Evolutionary conservation across 1,140 invertebrate genomes (phyloP).

Genomic region (Triops cancriformis): DNA sequence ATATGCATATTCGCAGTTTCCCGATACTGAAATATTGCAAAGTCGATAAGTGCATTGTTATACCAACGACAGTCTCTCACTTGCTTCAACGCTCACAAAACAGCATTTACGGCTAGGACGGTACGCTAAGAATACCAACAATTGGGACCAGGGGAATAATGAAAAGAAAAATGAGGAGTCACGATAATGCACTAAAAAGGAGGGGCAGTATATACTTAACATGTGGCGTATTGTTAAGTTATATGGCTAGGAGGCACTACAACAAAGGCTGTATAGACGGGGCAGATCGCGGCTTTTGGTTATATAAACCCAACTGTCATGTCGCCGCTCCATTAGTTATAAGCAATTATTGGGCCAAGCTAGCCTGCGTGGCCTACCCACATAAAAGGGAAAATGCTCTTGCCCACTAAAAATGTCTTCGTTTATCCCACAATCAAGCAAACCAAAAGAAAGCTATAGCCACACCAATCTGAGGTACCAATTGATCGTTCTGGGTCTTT

Average conservation of each 20-base stretch:
- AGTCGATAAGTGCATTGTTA: slow-evolving; percentile 1
- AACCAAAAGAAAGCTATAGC: background rate
- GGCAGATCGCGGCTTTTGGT: background rate
- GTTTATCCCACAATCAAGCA: background rate
- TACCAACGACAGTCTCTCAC: background rate
- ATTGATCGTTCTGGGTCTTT: background rate
- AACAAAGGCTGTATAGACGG: background rate
- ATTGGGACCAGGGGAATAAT: background rate
- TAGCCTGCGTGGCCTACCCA: background rate
- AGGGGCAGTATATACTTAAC: background rate
- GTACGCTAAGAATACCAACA: background rate
- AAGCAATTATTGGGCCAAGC: slow-evolving; percentile 9
- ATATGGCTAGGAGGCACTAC: background rate
- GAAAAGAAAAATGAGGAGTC: background rate
- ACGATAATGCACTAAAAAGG: slow-evolving; percentile 10
- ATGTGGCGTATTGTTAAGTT: slow-evolving; percentile 4
- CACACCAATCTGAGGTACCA: background rate
- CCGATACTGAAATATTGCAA: background rate
- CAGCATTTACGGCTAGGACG: background rate
- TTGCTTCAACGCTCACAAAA: background rate
- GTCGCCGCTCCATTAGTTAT: slow-evolving; percentile 9
- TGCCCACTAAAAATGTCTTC: background rate
- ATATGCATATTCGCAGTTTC: background rate
- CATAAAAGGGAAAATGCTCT: background rate
- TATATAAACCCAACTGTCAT: slow-evolving; percentile 1